These are phyloP conservation scores for Stercorarius parasiticus DNA, from an alignment of 2,113 vertebrate species.

Conservation along the genomic window DNA sequence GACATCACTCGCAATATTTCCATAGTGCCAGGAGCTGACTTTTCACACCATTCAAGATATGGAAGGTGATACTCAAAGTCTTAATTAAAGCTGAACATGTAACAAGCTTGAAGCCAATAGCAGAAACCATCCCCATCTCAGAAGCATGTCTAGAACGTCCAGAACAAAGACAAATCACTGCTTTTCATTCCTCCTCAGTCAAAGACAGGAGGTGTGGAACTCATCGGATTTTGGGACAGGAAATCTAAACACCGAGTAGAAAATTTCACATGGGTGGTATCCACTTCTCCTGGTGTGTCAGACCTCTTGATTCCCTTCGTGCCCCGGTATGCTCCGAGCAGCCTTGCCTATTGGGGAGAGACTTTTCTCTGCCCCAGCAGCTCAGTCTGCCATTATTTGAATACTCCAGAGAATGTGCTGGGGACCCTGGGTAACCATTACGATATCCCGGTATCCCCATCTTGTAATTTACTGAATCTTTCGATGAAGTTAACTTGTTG, in stretches of 20 bases:
- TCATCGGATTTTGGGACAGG: not conserved
- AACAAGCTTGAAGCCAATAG: not conserved
- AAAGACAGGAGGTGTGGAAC: not conserved
- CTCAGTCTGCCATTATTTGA: not conserved
- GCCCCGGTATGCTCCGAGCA: not conserved
- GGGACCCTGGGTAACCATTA: not conserved
- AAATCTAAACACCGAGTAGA: not conserved
- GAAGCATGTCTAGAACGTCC: not conserved
- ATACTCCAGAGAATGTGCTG: fast-evolving
- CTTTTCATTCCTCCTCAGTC: not conserved
- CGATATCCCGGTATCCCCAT: not conserved
- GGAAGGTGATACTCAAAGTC: not conserved
- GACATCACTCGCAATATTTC: not conserved
- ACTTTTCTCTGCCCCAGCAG: not conserved
- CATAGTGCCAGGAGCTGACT: not conserved
- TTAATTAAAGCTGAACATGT: not conserved
- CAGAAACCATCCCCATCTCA: fast-evolving
- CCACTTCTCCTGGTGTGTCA: not conserved
- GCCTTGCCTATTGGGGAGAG: not conserved
- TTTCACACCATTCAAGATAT: not conserved
- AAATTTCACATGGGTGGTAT: not conserved
- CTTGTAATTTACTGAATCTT: not conserved
- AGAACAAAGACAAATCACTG: not conserved
- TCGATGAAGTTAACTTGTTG: not conserved
- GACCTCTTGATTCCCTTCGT: not conserved